These are phyloP conservation scores for Cheumatopsyche charites DNA, from an alignment of 1,140 invertebrate species.

Conservation along the genomic window DNA sequence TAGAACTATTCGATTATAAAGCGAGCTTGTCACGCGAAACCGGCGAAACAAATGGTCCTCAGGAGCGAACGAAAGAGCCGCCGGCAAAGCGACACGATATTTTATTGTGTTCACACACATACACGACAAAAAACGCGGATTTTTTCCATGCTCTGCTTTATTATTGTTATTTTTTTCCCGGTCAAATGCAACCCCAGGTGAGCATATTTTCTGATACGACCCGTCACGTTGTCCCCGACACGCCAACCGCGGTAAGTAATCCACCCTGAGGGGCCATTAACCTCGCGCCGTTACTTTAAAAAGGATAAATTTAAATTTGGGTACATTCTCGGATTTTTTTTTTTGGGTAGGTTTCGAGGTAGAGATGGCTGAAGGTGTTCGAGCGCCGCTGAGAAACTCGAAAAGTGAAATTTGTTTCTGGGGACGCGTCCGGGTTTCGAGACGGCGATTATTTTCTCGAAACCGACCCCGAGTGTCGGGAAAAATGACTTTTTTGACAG, in stretches of 20 bases:
- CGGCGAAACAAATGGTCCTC: background rate
- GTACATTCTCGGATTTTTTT: constrained; percentile 6
- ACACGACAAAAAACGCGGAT: no score
- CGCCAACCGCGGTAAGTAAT: constrained; percentile 17
- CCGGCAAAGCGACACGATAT: background rate
- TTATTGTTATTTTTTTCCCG: background rate
- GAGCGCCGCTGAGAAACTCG: no score
- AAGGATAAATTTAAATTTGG: constrained; percentile 21
- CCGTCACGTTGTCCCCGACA: constrained; percentile 13
- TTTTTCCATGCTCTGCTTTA: background rate
- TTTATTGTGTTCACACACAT: no score
- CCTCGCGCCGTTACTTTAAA: constrained; percentile 14
- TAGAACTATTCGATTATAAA: constrained; percentile 15
- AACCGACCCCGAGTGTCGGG: no score
- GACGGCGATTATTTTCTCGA: background rate
- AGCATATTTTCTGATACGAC: constrained; percentile 19
- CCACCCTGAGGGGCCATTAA: constrained; percentile 15
- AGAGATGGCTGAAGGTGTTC: no score
- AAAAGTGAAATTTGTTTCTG: background rate
- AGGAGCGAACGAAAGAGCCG: background rate
- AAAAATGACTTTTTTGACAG: no score
- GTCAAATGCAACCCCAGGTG: constrained; percentile 20
- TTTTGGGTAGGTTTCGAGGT: background rate
- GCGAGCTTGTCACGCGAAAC: background rate
- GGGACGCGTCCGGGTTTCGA: background rate